A percentile compares a stretch with the other conserved stretches of the same genome.
These are phyloP conservation scores for Chlorops oryzae DNA, from an alignment of 1,140 invertebrate species.

Conservation along the genomic window DNA sequence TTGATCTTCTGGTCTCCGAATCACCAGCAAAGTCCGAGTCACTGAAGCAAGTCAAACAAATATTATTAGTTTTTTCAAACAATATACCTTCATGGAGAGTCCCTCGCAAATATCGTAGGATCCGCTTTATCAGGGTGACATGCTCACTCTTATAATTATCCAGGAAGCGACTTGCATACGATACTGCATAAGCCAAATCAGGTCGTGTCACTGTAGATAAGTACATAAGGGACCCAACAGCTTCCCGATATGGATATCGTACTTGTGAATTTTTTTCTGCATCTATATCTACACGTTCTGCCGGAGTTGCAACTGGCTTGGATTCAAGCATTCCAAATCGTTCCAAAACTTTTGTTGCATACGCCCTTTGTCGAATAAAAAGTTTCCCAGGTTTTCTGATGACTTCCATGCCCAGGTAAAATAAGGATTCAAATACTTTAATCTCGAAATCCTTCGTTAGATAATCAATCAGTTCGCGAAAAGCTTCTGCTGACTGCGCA, in stretches of 20 bases:
- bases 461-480: conserved; percentile 25
- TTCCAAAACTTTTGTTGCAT: conserved; percentile 37
- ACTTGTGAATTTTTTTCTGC: conserved; percentile 5
- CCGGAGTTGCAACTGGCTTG: conserved; percentile 28
- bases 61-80: neutral
- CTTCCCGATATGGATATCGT: conserved; percentile 32
- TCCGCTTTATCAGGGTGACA: conserved; percentile 37
- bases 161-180: conserved; percentile 41
- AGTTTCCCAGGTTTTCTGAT: conserved; percentile 15
- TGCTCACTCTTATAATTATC: conserved; percentile 34
- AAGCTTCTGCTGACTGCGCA: conserved; percentile 14
- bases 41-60: conserved; percentile 20
- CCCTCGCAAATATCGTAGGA: conserved; percentile 46
- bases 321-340: conserved; percentile 30
- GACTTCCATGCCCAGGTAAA: conserved; percentile 36
- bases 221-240: conserved; percentile 46
- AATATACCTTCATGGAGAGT: conserved; percentile 32
- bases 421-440: conserved; percentile 14
- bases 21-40: conserved; percentile 43
- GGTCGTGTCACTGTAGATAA: conserved; percentile 43
- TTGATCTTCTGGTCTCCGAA: conserved; percentile 30
- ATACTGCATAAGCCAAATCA: conserved; percentile 38
- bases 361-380: conserved; percentile 36
- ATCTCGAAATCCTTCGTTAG: conserved; percentile 31
- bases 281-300: conserved; percentile 8